A percentile compares a stretch with the other conserved stretches of the same genome.
Conservation (phyloP, 2,888 invertebrate genomes). For the Apodemia hepburni region DNA sequence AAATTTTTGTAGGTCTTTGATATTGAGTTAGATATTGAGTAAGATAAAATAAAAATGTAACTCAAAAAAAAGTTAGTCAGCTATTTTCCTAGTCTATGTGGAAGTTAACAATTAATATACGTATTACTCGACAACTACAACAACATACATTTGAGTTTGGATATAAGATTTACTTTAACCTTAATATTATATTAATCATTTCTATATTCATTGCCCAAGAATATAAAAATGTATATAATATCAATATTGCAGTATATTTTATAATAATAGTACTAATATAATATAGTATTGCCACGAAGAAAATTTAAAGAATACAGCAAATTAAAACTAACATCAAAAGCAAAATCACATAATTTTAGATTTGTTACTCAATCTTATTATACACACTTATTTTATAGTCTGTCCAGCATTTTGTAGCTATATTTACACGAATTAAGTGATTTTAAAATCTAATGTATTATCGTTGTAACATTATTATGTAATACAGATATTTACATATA, state of each 20-base stretch:
- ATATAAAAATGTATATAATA: constrained; percentile 52
- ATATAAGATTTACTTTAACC: not conserved
- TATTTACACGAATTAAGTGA: constrained; percentile 37
- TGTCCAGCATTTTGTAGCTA: constrained; percentile 48
- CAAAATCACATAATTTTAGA: not conserved
- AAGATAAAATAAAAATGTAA: too few relatives aligned
- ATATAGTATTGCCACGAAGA: not conserved
- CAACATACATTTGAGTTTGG: too few relatives aligned
- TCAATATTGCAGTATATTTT: not conserved
- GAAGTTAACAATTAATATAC: too few relatives aligned
- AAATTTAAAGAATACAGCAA: not conserved
- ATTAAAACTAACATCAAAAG: not conserved
- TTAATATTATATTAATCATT: constrained; percentile 37
- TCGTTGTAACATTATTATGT: constrained; percentile 28
- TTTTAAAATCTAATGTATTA: constrained; percentile 32
- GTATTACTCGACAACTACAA: too few relatives aligned
- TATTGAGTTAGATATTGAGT: too few relatives aligned
- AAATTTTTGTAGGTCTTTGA: too few relatives aligned
- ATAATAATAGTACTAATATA: too few relatives aligned
- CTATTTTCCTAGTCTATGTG: too few relatives aligned
- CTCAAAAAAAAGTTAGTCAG: too few relatives aligned
- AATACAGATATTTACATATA: constrained; percentile 2
- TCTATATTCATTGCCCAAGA: constrained; percentile 72
- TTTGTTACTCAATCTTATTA: constrained; percentile 10
- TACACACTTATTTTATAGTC: constrained; percentile 45